Percentiles rank a stretch among this genome's conserved stretches.
phyloP scores from a whole-genome alignment of 2,888 invertebrate genomes.

The Eupithecia inturbata region DNA sequence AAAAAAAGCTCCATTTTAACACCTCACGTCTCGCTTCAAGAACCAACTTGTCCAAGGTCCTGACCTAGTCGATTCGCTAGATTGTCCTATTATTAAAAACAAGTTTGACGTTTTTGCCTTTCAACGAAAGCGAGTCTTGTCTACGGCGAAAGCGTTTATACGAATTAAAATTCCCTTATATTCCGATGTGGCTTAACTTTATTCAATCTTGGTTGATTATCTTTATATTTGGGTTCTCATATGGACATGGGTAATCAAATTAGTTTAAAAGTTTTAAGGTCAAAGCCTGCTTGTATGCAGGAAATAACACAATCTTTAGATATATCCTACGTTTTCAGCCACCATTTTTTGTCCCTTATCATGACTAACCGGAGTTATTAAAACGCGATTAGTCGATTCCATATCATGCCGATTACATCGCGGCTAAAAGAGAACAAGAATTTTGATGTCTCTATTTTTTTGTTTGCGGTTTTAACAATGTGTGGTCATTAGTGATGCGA shows the following conservation, averaged over 20 bases:
- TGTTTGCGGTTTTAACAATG: slow-evolving; percentile 65
- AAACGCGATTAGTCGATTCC: slow-evolving; percentile 79
- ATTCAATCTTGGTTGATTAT: slow-evolving; percentile 14
- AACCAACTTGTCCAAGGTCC: slow-evolving; percentile 58
- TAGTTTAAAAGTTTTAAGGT: not conserved
- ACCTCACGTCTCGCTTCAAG: slow-evolving; percentile 43
- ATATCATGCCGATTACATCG: slow-evolving; percentile 79
- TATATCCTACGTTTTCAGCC: slow-evolving; percentile 10
- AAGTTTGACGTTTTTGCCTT: slow-evolving; percentile 61
- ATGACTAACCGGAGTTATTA: slow-evolving; percentile 79
- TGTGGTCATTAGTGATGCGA: slow-evolving; percentile 63
- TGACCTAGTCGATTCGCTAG: slow-evolving; percentile 50
- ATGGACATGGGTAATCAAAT: no score
- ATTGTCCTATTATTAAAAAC: slow-evolving; percentile 56
- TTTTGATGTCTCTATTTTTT: slow-evolving; percentile 74
- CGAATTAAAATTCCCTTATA: slow-evolving; percentile 28
- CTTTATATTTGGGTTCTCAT: not conserved
- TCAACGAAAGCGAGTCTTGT: slow-evolving; percentile 52
- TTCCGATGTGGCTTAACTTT: slow-evolving; percentile 19
- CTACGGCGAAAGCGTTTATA: slow-evolving; percentile 27
- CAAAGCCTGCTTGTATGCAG: not conserved
- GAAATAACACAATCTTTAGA: slow-evolving; percentile 3
- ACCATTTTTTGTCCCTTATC: slow-evolving; percentile 54
- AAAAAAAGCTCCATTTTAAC: slow-evolving; percentile 44
- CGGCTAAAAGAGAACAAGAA: slow-evolving; percentile 72